Conservation (phyloP, 2,113 vertebrate genomes). For the Oxyruncus cristatus region DNA sequence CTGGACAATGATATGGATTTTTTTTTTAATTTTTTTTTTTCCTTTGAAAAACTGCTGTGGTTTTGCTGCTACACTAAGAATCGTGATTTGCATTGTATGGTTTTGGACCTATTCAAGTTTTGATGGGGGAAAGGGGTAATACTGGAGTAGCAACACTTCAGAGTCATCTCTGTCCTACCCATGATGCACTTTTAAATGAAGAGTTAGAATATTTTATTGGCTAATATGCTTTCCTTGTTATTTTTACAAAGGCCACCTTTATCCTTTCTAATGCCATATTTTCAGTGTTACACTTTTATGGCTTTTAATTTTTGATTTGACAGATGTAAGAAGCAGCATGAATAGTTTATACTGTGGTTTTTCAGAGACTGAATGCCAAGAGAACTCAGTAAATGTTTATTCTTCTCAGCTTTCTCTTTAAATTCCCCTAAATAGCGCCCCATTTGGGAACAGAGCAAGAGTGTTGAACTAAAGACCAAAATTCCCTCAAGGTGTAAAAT, state of each 20-base stretch:
- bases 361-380: constrained; percentile 84
- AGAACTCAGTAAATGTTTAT: constrained; percentile 86
- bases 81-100: constrained; percentile 82
- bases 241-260: constrained; percentile 87
- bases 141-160: constrained; percentile 74
- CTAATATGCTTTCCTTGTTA: constrained; percentile 84
- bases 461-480: constrained; percentile 85
- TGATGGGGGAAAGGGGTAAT: constrained; percentile 72
- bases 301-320: constrained; percentile 83
- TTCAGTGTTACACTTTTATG: constrained; percentile 86
- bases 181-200: constrained; percentile 86
- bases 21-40: constrained; percentile 51
- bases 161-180: constrained; percentile 77
- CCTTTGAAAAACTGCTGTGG: constrained; percentile 80
- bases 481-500: constrained; percentile 85
- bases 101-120: constrained; percentile 78
- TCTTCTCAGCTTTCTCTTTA: constrained; percentile 85
- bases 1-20: constrained; percentile 68
- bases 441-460: constrained; percentile 84
- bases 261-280: constrained; percentile 84
- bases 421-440: constrained; percentile 81
- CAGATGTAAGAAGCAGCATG: constrained; percentile 82
- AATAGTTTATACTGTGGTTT: constrained; percentile 85
- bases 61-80: constrained; percentile 84
- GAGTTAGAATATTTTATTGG: constrained; percentile 86